Evolutionary conservation across 2,888 invertebrate species (phyloP), one percentile per base, ranked within the genome.

Genomic region (Pteria penguin): DNA sequence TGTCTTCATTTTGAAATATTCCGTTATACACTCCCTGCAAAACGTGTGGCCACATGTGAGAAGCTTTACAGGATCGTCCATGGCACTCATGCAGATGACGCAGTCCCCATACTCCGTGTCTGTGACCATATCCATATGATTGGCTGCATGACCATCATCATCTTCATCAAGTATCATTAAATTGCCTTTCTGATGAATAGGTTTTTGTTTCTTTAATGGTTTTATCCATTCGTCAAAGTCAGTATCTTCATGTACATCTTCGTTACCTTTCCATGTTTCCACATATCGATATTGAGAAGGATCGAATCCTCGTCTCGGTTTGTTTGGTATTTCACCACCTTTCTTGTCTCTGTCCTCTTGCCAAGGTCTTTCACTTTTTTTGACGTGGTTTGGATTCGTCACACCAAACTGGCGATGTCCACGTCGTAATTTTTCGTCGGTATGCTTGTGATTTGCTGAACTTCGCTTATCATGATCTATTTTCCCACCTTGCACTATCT

Each of bases 1-100:
- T 14, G 87, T 84, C 67, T 88, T 87, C 11, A 58, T 72, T 14
- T 52, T 32, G 60, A 89, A 87, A 32, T 77, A 78, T 27, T 83
- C 70, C 24, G 84, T 84, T 22, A 90, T 88, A 72, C 90, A 90
- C 0, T 66, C 77, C 58, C 32, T 73, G 74, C 89, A 89, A 72
- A 89, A 90, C 5, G 11, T 63, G 75, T 90, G 90, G 1, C 84
- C 83, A 79, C 87, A 87, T 57, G 75, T 71, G 1, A 65, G 68
- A 8, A 87, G 75, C 27, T 61, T 71, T 27, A 83, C 81, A 11
- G 87, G 84, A 4, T 78, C 61, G 4, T 54, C 65, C 1, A 82
- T 55, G 26, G 69, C 68, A 61, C 82, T 79, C 62, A 87, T 73
- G 72, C 87, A 87, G 24, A 87, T 84, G 8, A 82, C 78, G 72